Conservation (phyloP, 2,113 vertebrate species). For the Irena cyanogastra region DNA sequence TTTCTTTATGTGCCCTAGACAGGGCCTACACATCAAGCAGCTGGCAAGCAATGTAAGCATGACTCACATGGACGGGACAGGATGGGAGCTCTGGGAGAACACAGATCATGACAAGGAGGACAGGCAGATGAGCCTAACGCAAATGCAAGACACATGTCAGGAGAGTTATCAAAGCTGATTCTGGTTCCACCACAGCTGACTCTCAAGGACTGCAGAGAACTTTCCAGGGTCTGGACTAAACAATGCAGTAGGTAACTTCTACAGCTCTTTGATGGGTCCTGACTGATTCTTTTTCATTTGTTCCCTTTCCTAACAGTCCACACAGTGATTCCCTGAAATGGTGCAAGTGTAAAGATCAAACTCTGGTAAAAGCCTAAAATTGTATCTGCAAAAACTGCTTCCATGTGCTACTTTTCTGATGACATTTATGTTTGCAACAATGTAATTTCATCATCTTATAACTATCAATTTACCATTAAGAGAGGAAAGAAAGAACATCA, state of each 20-base stretch:
- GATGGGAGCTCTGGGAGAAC: not conserved
- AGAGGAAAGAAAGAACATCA: constrained; percentile 23
- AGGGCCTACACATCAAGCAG: not conserved
- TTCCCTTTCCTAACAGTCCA: not conserved
- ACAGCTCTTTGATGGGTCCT: not conserved
- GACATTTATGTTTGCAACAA: constrained; percentile 58
- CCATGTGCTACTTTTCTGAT: constrained; percentile 38
- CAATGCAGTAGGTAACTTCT: not conserved
- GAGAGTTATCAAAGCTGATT: not conserved
- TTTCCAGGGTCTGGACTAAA: not conserved
- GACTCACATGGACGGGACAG: not conserved
- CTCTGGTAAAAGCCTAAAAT: constrained; percentile 31
- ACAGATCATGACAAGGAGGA: not conserved
- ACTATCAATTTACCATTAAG: constrained; percentile 68
- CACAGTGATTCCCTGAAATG: constrained; percentile 24
- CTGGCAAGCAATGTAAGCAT: not conserved
- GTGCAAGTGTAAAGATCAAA: not conserved
- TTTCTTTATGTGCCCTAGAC: not conserved
- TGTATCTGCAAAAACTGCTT: constrained; percentile 45
- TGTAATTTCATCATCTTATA: constrained; percentile 68
- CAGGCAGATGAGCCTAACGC: not conserved
- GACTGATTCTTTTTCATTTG: not conserved
- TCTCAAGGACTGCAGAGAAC: not conserved
- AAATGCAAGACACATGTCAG: not conserved
- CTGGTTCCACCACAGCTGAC: not conserved